Percentiles rank a stretch among this genome's conserved stretches.
Evolutionary conservation across 2,797 vertebrate species (phyloP).

Genomic region (Smutsia gigantea): DNA sequence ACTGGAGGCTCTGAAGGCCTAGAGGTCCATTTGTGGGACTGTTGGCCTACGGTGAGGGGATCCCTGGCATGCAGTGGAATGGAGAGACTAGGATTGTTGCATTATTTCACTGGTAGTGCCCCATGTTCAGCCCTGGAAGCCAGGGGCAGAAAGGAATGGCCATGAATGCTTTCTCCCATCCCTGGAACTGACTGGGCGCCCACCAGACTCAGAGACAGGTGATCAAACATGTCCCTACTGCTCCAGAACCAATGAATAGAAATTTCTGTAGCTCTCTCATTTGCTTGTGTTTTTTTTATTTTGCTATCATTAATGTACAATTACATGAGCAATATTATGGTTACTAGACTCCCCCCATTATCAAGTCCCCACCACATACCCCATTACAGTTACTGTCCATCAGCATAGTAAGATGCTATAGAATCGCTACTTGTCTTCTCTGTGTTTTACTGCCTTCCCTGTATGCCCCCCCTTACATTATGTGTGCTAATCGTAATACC

Average conservation of each 20-base stretch:
- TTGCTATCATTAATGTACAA: too few species aligned
- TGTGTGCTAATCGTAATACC: too few species aligned
- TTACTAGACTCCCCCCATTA: too few species aligned
- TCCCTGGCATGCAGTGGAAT: neutral
- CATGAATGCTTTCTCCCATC: neutral
- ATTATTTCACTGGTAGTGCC: neutral
- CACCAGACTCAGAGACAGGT: neutral
- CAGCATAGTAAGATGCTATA: too few species aligned
- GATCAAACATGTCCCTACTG: neutral
- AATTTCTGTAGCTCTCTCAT: neutral
- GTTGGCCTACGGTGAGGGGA: neutral
- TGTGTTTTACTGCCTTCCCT: too few species aligned
- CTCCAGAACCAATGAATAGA: neutral
- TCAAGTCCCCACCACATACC: too few species aligned
- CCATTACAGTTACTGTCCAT: too few species aligned
- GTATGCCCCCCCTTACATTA: too few species aligned
- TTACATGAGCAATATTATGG: too few species aligned
- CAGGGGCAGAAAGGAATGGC: neutral
- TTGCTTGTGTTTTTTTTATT: neutral
- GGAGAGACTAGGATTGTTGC: neutral
- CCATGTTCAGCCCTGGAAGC: neutral
- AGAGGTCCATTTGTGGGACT: neutral
- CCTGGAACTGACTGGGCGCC: neutral
- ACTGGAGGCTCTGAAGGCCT: neutral
- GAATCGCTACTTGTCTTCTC: too few species aligned